phyloP scores from a whole-genome alignment of 1,140 invertebrate species.

The Drosophila paulistorum region DNA sequence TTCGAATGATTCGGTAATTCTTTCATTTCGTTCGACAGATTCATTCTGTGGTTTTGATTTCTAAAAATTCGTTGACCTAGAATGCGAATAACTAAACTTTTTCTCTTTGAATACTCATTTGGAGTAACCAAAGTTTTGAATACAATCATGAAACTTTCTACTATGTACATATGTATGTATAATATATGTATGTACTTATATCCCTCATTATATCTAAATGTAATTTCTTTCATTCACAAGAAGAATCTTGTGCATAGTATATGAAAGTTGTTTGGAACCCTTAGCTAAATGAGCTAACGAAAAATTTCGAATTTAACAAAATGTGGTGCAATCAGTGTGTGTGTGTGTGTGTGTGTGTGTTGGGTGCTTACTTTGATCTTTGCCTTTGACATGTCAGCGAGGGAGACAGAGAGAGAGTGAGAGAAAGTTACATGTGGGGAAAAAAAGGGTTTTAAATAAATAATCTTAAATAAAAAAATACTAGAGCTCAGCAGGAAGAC shows the following conservation, averaged over 20 bases:
- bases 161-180: no score
- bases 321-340: constrained; percentile 27
- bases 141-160: no score
- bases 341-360: constrained; percentile 15
- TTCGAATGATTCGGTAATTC: no score
- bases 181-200: not conserved
- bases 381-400: constrained; percentile 51
- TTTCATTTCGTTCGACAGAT: no score
- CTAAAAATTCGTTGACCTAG: no score
- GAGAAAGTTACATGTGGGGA: constrained; percentile 15
- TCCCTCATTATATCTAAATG: not conserved
- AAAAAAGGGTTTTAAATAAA: constrained; percentile 73
- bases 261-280: constrained; percentile 4
- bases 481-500: constrained; percentile 4
- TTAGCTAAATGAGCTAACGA: constrained; percentile 15
- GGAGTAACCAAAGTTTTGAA: no score
- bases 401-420: not conserved
- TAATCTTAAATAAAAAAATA: constrained; percentile 61
- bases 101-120: no score
- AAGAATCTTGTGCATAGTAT: not conserved
- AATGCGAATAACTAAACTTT: no score
- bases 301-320: constrained; percentile 18
- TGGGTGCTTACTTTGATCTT: constrained; percentile 65
- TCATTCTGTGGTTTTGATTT: no score
- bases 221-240: not conserved